Conservation (phyloP, 2,888 invertebrate species). For the Vanessa cardui region DNA sequence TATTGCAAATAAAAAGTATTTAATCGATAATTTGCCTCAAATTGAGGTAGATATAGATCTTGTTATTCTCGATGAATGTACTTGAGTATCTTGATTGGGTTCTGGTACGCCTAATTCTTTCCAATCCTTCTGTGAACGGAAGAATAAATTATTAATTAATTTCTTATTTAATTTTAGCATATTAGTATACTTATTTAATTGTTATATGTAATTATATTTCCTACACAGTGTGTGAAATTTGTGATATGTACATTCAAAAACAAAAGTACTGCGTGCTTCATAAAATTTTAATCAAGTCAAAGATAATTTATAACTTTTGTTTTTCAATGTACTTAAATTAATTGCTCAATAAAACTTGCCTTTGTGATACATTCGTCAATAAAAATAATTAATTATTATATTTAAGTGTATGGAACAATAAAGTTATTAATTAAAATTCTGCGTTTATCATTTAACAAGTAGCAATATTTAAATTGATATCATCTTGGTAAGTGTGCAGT, state of each 20-base stretch:
- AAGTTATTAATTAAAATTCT: neutral
- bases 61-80: constrained; percentile 31
- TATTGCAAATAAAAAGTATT: constrained; percentile 1
- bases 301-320: neutral
- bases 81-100: constrained; percentile 47
- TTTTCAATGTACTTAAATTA: neutral
- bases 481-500: too few relatives aligned
- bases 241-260: too few relatives aligned
- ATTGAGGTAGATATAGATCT: constrained; percentile 42
- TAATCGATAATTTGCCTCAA: constrained; percentile 31
- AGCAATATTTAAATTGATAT: neutral
- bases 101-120: constrained; percentile 72
- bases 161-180: neutral
- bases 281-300: too few relatives aligned
- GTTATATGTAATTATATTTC: too few relatives aligned
- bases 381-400: constrained; percentile 5
- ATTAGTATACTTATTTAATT: too few relatives aligned
- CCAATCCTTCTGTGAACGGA: constrained; percentile 69
- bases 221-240: too few relatives aligned
- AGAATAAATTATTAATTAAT: neutral
- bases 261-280: too few relatives aligned
- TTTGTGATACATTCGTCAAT: constrained; percentile 17
- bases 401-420: constrained; percentile 1
- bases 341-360: constrained; percentile 10
- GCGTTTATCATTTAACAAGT: neutral